Evolutionary conservation across 2,113 vertebrate species (phyloP).

Genomic region (Thomomys bottae): DNA sequence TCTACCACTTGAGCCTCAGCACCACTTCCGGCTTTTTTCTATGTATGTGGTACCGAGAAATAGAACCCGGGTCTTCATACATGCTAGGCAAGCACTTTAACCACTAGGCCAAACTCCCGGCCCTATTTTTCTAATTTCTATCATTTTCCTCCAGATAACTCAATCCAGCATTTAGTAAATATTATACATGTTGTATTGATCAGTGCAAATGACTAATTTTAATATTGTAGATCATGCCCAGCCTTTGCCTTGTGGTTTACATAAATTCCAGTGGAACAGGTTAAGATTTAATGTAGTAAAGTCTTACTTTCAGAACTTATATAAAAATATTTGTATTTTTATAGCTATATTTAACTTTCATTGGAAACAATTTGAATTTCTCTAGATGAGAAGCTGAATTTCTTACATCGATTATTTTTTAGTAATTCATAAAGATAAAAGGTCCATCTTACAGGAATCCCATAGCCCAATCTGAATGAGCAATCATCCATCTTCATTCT

Average conservation of each 20-base stretch:
- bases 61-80: no score
- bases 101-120: no score
- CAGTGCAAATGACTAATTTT: background rate
- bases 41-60: no score
- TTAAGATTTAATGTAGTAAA: slow-evolving; percentile 42
- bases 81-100: no score
- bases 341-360: slow-evolving; percentile 18
- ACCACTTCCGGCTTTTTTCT: no score
- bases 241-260: background rate
- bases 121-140: slow-evolving; percentile 33
- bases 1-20: no score
- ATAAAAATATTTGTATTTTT: slow-evolving; percentile 20
- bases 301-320: slow-evolving; percentile 47
- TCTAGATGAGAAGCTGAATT: background rate
- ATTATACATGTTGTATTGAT: slow-evolving; percentile 14
- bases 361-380: slow-evolving; percentile 32
- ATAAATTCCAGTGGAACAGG: slow-evolving; percentile 42
- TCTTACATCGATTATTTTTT: background rate
- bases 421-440: background rate
- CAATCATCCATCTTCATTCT: background rate
- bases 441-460: background rate
- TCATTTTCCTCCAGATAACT: background rate
- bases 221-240: background rate
- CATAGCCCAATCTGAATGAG: background rate
- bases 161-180: background rate